Conservation (phyloP, 2,113 vertebrate genomes). For the Oncorhynchus clarkii region DNA sequence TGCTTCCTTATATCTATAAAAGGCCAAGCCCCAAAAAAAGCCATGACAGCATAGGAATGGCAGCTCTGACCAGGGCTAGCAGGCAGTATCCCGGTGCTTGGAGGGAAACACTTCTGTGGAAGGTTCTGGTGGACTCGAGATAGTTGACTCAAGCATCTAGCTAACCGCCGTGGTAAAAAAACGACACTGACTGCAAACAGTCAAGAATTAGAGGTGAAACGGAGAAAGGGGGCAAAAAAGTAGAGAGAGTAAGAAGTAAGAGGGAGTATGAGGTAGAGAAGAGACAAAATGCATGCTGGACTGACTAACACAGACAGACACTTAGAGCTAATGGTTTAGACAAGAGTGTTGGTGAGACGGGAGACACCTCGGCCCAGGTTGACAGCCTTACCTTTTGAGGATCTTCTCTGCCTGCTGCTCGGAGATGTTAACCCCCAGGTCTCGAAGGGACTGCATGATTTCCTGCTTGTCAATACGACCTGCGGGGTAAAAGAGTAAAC, state of each 20-base stretch:
- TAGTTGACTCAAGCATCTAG: neutral
- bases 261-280: no score
- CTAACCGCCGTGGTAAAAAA: no score
- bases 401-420: slow-evolving; percentile 96
- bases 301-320: no score
- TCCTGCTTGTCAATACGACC: slow-evolving; percentile 91
- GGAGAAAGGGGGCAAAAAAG: no score
- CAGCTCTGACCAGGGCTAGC: neutral
- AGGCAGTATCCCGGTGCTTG: neutral
- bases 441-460: slow-evolving; percentile 92
- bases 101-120: neutral
- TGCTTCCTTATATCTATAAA: neutral
- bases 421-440: slow-evolving; percentile 92
- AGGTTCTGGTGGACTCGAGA: neutral
- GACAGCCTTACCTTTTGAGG: slow-evolving; percentile 81
- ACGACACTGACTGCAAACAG: no score
- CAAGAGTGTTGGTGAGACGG: neutral
- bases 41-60: neutral
- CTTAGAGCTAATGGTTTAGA: neutral
- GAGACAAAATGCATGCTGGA: slow-evolving; percentile 30
- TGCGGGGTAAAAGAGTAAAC: slow-evolving; percentile 44
- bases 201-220: no score
- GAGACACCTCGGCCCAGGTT: neutral
- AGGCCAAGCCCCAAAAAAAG: neutral
- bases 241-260: no score